These are phyloP conservation scores for Choloepus hoffmanni DNA, from an alignment of 2,113 vertebrate genomes.

Conservation along the genomic window DNA sequence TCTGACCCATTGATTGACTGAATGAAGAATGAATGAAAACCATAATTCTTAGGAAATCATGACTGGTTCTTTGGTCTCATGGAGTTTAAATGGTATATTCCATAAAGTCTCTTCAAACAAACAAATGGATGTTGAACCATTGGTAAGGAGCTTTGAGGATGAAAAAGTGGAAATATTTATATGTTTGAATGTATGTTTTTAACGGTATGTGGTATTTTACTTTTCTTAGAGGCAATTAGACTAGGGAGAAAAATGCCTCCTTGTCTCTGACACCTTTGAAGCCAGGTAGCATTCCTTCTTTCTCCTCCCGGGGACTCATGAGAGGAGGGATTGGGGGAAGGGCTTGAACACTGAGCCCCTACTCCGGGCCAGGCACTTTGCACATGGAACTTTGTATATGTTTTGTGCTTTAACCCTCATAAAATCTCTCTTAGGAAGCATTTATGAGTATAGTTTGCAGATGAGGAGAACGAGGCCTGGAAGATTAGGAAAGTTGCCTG, in stretches of 20 bases:
- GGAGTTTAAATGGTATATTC: neutral
- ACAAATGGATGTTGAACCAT: neutral
- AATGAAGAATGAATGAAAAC: neutral
- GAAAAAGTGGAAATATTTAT: neutral
- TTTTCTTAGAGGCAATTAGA: slow-evolving; percentile 4
- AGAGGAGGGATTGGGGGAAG: neutral
- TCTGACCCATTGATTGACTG: neutral
- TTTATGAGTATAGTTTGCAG: neutral
- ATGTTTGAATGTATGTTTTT: neutral
- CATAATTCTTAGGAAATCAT: slow-evolving; percentile 9
- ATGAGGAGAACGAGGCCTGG: neutral
- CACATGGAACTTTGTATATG: neutral
- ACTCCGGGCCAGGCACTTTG: neutral
- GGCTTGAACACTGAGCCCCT: neutral
- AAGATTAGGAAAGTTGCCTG: neutral
- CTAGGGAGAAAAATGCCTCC: neutral
- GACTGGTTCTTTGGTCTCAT: neutral
- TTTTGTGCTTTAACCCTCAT: neutral
- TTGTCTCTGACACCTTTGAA: neutral
- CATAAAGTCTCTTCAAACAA: neutral
- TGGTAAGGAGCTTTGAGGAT: neutral
- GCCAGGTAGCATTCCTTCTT: neutral
- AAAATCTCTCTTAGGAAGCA: neutral
- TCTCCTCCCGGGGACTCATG: neutral
- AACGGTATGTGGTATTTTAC: neutral